A percentile compares a stretch with the other conserved stretches of the same genome.
Conservation (phyloP, 1,140 invertebrate genomes). For the Drosophila prosaltans region DNA sequence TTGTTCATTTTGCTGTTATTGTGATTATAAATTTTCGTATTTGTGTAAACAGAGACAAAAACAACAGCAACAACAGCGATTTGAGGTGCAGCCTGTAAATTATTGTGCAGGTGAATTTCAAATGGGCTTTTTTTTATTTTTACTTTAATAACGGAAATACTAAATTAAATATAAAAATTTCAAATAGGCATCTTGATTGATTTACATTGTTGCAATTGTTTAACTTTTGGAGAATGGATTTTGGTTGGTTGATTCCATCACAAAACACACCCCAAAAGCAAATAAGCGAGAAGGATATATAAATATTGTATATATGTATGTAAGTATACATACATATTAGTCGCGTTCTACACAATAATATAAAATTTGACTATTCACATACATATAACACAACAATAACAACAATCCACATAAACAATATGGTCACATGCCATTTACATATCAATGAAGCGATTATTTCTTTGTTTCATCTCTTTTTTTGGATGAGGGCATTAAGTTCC, state of each 20-base stretch:
- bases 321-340: constrained; percentile 11
- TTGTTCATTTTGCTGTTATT: constrained; percentile 81
- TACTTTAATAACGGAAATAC: constrained; percentile 76
- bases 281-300: constrained; percentile 31
- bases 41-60: constrained; percentile 63
- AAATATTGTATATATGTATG: constrained; percentile 26
- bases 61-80: constrained; percentile 34
- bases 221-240: constrained; percentile 36
- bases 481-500: constrained; percentile 46
- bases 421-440: constrained; percentile 64
- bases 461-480: constrained; percentile 18
- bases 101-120: constrained; percentile 72
- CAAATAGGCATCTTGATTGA: constrained; percentile 59
- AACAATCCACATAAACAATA: constrained; percentile 51
- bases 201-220: constrained; percentile 68
- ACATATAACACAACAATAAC: constrained; percentile 7
- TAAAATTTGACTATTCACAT: constrained; percentile 1
- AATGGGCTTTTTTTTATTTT: constrained; percentile 36
- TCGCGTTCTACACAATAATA: constrained; percentile 8
- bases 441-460: constrained; percentile 52
- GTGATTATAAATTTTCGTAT: constrained; percentile 80
- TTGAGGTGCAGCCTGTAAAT: constrained; percentile 66
- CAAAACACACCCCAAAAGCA: constrained; percentile 54
- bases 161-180: constrained; percentile 75
- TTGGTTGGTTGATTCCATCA: constrained; percentile 19